Conservation (phyloP, 1,140 invertebrate species). For the Reticulitermes speratus region DNA sequence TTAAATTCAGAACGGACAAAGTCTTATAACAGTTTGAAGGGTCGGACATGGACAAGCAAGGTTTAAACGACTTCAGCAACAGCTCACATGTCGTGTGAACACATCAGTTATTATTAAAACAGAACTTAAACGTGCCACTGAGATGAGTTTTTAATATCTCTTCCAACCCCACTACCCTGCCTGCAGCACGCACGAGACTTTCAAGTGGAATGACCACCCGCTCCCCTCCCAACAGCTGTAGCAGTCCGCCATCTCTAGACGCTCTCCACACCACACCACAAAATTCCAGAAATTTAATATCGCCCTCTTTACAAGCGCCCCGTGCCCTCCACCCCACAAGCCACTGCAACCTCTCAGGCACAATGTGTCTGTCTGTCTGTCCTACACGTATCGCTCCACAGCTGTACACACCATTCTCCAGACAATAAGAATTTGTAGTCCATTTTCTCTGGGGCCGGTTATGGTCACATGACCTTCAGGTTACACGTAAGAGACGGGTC, state of each 20-base stretch:
- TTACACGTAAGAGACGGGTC: too few relatives aligned
- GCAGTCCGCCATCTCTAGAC: not conserved
- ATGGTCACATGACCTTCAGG: too few relatives aligned
- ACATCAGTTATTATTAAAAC: not conserved
- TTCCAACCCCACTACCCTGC: not conserved
- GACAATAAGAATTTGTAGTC: too few relatives aligned
- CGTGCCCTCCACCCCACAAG: not conserved
- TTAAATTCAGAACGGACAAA: too few relatives aligned
- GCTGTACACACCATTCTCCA: too few relatives aligned
- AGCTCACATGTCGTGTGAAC: not conserved
- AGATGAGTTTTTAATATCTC: conserved; percentile 8
- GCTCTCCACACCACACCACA: not conserved
- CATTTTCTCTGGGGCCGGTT: too few relatives aligned
- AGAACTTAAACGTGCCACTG: not conserved
- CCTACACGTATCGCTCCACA: not conserved
- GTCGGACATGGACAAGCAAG: too few relatives aligned
- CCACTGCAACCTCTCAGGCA: not conserved
- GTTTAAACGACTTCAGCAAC: too few relatives aligned
- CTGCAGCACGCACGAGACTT: not conserved
- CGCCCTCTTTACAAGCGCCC: not conserved
- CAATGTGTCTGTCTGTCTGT: not conserved
- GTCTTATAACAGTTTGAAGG: too few relatives aligned
- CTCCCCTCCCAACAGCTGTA: not conserved
- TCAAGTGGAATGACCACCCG: conserved; percentile 13
- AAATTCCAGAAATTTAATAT: conserved; percentile 31